phyloP scores from a whole-genome alignment of 2,888 invertebrate genomes.

The Cacoxenus indagator region DNA sequence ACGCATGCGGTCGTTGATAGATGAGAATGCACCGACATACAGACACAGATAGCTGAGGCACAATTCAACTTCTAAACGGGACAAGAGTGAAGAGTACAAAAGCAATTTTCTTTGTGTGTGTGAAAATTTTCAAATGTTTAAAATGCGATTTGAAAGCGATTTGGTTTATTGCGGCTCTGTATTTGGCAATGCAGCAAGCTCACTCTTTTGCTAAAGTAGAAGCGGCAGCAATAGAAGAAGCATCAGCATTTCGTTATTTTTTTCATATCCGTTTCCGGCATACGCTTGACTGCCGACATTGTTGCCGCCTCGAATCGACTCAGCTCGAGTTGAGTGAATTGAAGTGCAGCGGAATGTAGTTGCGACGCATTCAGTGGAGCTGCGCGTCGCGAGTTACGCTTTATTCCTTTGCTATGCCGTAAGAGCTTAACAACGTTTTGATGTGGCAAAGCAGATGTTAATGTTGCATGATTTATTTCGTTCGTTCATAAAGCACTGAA shows the following conservation, averaged over 20 bases:
- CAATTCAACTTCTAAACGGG: too few species aligned
- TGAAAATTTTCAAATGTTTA: slow-evolving; percentile 47
- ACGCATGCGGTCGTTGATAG: too few species aligned
- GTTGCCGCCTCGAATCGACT: neutral
- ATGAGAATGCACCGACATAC: too few species aligned
- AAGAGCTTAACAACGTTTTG: slow-evolving; percentile 60
- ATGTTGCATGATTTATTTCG: slow-evolving; percentile 64
- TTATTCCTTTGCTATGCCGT: neutral
- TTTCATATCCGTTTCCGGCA: slow-evolving; percentile 23
- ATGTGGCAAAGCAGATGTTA: slow-evolving; percentile 67
- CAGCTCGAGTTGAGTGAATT: neutral
- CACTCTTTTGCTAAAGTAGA: neutral
- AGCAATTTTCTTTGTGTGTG: slow-evolving; percentile 9
- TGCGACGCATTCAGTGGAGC: neutral
- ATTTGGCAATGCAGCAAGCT: neutral
- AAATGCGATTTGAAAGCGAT: slow-evolving; percentile 57
- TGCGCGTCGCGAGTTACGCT: too few species aligned
- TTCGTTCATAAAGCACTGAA: slow-evolving; percentile 1
- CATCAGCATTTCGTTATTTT: slow-evolving; percentile 7
- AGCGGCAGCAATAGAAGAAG: too few species aligned
- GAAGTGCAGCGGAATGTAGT: too few species aligned
- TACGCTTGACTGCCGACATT: slow-evolving; percentile 17
- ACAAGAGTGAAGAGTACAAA: neutral
- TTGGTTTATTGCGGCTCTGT: slow-evolving; percentile 47
- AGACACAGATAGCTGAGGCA: too few species aligned